Conservation (phyloP, 2,113 vertebrate genomes). For the Sinocyclocheilus anophthalmus region DNA sequence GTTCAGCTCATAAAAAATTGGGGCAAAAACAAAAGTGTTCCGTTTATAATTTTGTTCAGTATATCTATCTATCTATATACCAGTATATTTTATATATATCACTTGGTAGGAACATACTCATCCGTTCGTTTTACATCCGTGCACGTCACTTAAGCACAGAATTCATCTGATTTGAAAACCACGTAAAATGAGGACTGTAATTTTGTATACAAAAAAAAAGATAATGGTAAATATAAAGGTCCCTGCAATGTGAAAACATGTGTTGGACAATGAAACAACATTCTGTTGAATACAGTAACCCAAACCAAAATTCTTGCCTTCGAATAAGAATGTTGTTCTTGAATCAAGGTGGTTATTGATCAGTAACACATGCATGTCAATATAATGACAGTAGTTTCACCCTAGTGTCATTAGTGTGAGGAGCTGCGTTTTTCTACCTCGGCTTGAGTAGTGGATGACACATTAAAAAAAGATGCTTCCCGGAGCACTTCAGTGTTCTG, state of each 20-base stretch:
- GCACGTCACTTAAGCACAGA: not conserved
- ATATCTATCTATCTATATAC: no score
- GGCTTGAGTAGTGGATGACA: slow-evolving; percentile 10
- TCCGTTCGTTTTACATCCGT: no score
- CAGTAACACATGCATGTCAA: not conserved
- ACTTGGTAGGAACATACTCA: no score
- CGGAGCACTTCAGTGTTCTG: slow-evolving; percentile 35
- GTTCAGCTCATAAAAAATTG: no score
- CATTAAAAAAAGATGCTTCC: slow-evolving; percentile 48
- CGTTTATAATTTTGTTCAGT: no score
- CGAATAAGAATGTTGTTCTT: not conserved
- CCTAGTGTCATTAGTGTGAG: not conserved
- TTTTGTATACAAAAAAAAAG: no score
- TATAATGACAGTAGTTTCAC: not conserved
- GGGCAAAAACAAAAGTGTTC: no score
- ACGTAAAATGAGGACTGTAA: not conserved
- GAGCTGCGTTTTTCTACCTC: not conserved
- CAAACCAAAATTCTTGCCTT: not conserved
- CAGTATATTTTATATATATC: no score
- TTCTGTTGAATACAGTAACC: not conserved
- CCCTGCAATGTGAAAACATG: not conserved
- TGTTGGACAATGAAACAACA: not conserved
- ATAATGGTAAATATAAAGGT: not conserved
- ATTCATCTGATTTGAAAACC: not conserved
- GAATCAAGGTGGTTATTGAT: not conserved